phyloP scores from a whole-genome alignment of 2,797 vertebrate species.

The Chaetodon trifasciatus region DNA sequence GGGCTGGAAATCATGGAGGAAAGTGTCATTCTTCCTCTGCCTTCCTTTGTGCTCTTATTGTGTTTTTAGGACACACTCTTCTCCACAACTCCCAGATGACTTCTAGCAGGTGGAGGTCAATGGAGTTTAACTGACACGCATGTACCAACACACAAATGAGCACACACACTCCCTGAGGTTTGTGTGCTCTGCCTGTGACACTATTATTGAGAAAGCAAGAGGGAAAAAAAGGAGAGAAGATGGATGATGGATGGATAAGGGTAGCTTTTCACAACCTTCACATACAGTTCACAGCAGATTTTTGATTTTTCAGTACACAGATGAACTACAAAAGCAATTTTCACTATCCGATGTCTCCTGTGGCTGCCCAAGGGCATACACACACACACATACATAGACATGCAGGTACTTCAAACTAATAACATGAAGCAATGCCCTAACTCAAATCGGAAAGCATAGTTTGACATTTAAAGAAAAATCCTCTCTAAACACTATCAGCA shows the following conservation, averaged over 20 bases:
- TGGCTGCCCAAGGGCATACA: conserved; percentile 20
- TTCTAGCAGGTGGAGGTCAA: conserved; percentile 54
- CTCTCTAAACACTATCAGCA: background rate
- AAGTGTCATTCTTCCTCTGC: conserved; percentile 24
- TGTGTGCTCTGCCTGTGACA: conserved; percentile 22
- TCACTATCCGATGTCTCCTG: conserved; percentile 16
- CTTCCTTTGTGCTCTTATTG: conserved; percentile 1
- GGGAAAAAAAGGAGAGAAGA: background rate
- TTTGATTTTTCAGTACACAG: conserved; percentile 9
- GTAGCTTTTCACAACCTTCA: conserved; percentile 23
- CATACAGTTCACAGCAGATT: conserved; percentile 13
- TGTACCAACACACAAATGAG: conserved; percentile 19
- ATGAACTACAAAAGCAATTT: conserved; percentile 43
- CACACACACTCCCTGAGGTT: conserved; percentile 31
- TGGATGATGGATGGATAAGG: conserved; percentile 3
- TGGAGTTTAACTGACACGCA: conserved; percentile 55
- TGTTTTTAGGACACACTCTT: conserved; percentile 39
- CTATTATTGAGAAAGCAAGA: conserved; percentile 12
- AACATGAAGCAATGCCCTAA: conserved; percentile 4
- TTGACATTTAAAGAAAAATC: conserved; percentile 35
- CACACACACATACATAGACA: background rate
- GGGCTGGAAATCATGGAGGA: conserved; percentile 5
- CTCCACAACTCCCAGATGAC: conserved; percentile 35
- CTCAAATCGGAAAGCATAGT: conserved; percentile 2
- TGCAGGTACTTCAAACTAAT: background rate